Base-by-base conservation (phyloP, 2,113 vertebrate species). In the Muscicapa adusta region DNA sequence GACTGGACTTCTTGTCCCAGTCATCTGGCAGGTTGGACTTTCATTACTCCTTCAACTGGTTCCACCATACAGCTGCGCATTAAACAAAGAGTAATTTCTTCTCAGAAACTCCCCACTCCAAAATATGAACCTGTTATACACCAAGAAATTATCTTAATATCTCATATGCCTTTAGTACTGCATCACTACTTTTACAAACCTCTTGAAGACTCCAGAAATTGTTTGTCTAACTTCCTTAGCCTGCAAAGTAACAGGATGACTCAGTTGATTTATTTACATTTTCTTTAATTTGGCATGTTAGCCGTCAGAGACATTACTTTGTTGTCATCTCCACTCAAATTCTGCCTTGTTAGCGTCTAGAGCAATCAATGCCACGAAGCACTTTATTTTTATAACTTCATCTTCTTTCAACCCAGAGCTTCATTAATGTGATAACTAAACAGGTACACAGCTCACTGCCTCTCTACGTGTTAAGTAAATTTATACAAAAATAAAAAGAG, bases 311-410 rank as follows among this genome's bases (percentile, higher is more conserved):
- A 91, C 68, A 72, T 81, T 92, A 94, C 73, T 94, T 81, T 72
- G 57, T 89, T 94, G 86, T 91, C 91, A 91, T 54, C 61, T 78
- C 77, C 83, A 67, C 73, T 93, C 83, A 96, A 87, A 87, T 87
- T 82, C 91, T 91, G 73, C 57, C 84, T 92, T 85, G 70, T 94
- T 94, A 95, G 84, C 0, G 0, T 65, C 94, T 91, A 76, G 66
- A 95, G 86, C 94, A 94, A 96, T 95, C 94, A 92, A 89, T 94
- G 84, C 73, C 57, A 62, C 23, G 62, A 80, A 93, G 77, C 53
- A 89, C 76, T 96, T 91, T 24, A 53, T 79, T 92, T 95, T 94
- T 89, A 66, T 89, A 95, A 91, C 86, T 94, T 87, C 86, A 95
- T 89, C 86, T 91, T 91, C 94, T 92, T 93, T 91, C 91, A 92